Evolutionary conservation across 1,140 invertebrate species (phyloP).

Genomic region (Lycorma delicatula): DNA sequence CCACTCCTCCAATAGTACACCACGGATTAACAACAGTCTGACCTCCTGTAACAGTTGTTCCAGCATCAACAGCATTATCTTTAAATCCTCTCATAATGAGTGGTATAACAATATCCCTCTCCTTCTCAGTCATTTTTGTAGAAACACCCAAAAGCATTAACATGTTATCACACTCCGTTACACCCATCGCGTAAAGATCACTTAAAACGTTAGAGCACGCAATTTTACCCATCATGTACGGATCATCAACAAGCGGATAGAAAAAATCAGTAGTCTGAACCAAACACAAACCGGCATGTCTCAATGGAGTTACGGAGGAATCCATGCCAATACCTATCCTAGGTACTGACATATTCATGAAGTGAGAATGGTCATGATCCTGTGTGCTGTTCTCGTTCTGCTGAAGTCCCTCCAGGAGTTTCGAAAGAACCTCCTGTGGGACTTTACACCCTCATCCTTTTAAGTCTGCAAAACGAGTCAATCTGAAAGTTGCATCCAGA

Average conservation of each 20-base stretch:
- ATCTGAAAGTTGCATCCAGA: constrained; percentile 84
- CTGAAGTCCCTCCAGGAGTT: constrained; percentile 90
- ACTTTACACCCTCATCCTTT: constrained; percentile 99
- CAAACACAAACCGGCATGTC: constrained; percentile 85
- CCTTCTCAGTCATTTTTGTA: constrained; percentile 91
- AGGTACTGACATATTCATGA: constrained; percentile 78
- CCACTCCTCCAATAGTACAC: constrained; percentile 95
- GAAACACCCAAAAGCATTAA: constrained; percentile 93
- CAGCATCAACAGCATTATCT: constrained; percentile 86
- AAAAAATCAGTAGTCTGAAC: constrained; percentile 99
- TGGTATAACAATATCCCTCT: constrained; percentile 88
- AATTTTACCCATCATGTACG: constrained; percentile 95
- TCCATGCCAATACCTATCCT: constrained; percentile 88
- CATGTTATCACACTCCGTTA: constrained; percentile 98
- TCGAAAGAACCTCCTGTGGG: constrained; percentile 89
- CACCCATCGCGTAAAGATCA: constrained; percentile 97
- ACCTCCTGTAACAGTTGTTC: constrained; percentile 87
- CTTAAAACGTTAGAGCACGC: constrained; percentile 97
- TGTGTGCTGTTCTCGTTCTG: constrained; percentile 67
- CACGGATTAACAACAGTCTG: constrained; percentile 97
- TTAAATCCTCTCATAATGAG: constrained; percentile 92
- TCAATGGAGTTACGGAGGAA: constrained; percentile 77
- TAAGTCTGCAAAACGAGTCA: constrained; percentile 93
- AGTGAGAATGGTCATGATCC: constrained; percentile 73
- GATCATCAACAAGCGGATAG: constrained; percentile 96